Evolutionary conservation across 1,140 invertebrate genomes (phyloP), one percentile per base, ranked within the genome.

Genomic region (Melanaphis sacchari): DNA sequence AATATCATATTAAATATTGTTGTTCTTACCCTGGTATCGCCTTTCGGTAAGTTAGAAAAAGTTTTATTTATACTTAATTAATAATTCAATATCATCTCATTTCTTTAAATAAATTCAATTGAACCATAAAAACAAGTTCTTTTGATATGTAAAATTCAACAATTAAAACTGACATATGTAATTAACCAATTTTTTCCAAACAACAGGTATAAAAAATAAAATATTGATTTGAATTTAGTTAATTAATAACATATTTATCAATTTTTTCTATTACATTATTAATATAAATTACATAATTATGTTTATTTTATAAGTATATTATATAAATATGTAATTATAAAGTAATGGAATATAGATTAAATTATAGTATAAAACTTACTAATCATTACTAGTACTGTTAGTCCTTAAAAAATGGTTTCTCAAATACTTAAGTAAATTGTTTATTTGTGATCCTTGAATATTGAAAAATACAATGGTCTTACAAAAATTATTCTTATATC

Each of bases 21-120:
- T 5, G 97, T 97, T 18, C 98, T 98, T 94, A 97, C 97, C 2
- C 95, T 98, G 22, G 97, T 98, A 4, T 98, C 98, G 31, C 97
- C 98, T 2, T 94, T 98, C 94, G 97, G 97, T 95, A 92, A 93
- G 93, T 94, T 38, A 8, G 52, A 43, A 85, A 3, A 26, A 15
- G 41, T 31, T 26, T 40, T 40, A 82, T 18, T 2, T 38, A 81
- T 82, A 38, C 36, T 82, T 82, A 82, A 38, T 82, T 24, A 11
- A n/a, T 76, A 18, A 76, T 76, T 76, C 1, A 18, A 18, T 76
- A n/a, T n/a, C 15, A n/a, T n/a, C 9, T 31, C 26, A 21, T 76
- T 76, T n/a, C 4, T 18, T 6, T n/a, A 18, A 5, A n/a, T 76
- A 76, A 76, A n/a, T 76, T n/a, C 15, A 76, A 18, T 76, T 15